Evolutionary conservation across 1,140 invertebrate genomes (phyloP).

Genomic region (Drosophila lacteicornis): DNA sequence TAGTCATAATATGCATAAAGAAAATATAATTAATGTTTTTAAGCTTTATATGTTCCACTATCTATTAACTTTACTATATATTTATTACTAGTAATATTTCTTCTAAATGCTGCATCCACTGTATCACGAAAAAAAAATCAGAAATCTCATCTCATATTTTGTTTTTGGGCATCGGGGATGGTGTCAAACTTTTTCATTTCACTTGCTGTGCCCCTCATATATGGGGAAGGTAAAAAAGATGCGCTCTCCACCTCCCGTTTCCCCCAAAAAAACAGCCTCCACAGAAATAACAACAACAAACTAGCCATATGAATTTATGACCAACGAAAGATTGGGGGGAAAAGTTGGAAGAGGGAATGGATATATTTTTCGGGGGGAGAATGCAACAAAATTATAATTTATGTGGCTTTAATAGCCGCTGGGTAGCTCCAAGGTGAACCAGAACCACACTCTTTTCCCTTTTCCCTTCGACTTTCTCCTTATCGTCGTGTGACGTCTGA

Average conservation of each 20-base stretch:
- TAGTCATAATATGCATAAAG: not conserved
- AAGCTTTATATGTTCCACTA: no score
- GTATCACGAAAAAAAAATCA: constrained; percentile 1
- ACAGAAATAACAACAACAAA: constrained; percentile 51
- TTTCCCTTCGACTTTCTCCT: constrained; percentile 22
- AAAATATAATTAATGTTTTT: not conserved
- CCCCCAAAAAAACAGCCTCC: constrained; percentile 40
- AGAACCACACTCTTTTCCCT: constrained; percentile 3
- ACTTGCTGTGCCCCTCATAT: constrained; percentile 16
- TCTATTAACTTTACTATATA: not conserved
- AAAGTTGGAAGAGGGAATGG: constrained; percentile 10
- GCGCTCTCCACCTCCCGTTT: not conserved
- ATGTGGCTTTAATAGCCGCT: constrained; percentile 81
- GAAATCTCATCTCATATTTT: constrained; percentile 26
- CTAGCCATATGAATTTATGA: constrained; percentile 82
- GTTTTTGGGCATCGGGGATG: constrained; percentile 5
- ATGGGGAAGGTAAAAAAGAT: constrained; percentile 41
- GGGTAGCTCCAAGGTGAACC: constrained; percentile 54
- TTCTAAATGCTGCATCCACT: constrained; percentile 1
- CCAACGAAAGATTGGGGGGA: constrained; percentile 26
- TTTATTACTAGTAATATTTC: not conserved
- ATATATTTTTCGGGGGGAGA: constrained; percentile 11
- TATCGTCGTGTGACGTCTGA: constrained; percentile 51
- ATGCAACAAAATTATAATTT: constrained; percentile 83
- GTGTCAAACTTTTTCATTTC: constrained; percentile 68